Percentiles rank a stretch among this genome's conserved stretches.
Conservation (phyloP, 2,888 invertebrate species). For the Itoplectis maculator region DNA sequence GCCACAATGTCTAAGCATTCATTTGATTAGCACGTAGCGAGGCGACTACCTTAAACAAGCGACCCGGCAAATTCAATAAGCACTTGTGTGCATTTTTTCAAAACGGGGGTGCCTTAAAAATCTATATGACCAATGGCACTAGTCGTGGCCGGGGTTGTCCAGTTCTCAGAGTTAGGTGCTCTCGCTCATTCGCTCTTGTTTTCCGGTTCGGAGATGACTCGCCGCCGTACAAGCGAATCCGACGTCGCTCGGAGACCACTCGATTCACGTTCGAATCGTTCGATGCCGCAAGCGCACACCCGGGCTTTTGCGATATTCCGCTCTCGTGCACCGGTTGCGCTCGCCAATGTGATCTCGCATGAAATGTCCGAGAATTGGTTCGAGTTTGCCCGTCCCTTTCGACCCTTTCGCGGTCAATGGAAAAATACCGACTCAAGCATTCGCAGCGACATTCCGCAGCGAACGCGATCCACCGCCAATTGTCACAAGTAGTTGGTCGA, state of each 20-base stretch:
- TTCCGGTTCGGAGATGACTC: constrained; percentile 61
- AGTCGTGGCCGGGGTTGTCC: constrained; percentile 8
- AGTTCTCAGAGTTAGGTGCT: constrained; percentile 21
- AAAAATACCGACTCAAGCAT: constrained; percentile 43
- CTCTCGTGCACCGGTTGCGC: constrained; percentile 15
- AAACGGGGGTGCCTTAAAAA: no score
- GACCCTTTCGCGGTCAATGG: constrained; percentile 14
- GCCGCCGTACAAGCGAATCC: constrained; percentile 59
- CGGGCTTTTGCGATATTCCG: neutral
- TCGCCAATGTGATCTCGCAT: constrained; percentile 61
- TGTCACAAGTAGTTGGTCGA: constrained; percentile 36
- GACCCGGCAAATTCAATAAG: no score
- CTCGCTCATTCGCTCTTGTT: constrained; percentile 20
- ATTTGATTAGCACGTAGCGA: no score
- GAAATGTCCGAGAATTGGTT: constrained; percentile 64
- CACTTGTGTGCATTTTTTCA: no score
- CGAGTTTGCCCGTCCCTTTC: constrained; percentile 49
- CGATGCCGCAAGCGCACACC: constrained; percentile 7
- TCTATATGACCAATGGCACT: neutral
- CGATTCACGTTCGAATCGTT: constrained; percentile 50
- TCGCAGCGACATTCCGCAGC: constrained; percentile 3
- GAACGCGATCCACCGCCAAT: constrained; percentile 26
- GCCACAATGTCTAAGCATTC: no score
- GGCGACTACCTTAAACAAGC: no score
- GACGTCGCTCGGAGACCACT: constrained; percentile 59